Percentiles rank a stretch among this genome's conserved stretches.
Conservation (phyloP, 2,797 vertebrate genomes). For the Schizopygopsis pylzovi region DNA sequence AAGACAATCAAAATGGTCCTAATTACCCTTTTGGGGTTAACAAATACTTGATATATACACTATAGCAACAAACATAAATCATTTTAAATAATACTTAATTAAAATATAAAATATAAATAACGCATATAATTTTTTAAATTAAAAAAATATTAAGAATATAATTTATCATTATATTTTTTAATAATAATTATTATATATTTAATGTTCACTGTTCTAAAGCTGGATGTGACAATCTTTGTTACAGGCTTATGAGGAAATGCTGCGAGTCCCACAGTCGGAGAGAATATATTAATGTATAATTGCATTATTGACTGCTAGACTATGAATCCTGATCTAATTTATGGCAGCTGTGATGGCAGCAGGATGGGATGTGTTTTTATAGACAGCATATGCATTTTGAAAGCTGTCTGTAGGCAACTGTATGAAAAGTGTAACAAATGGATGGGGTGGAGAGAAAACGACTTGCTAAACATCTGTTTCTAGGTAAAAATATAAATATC, state of each 20-base stretch:
- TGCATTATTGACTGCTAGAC: conserved; percentile 24
- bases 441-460: neutral
- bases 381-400: conserved; percentile 28
- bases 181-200: neutral
- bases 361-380: neutral
- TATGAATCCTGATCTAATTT: conserved; percentile 21
- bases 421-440: neutral
- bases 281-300: conserved; percentile 20
- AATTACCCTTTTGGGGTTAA: neutral
- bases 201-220: conserved; percentile 14
- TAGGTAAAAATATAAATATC: neutral
- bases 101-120: neutral
- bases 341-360: neutral
- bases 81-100: neutral
- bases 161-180: neutral
- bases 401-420: neutral
- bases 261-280: neutral
- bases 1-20: neutral
- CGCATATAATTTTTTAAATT: neutral
- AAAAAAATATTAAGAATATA: neutral
- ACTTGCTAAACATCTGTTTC: conserved; percentile 23
- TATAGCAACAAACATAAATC: neutral
- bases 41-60: neutral
- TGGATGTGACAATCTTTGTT: conserved; percentile 70
- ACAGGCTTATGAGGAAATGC: conserved; percentile 24